Evolutionary conservation across 2,797 vertebrate genomes (phyloP).

Genomic region (Sciurus vulgaris): DNA sequence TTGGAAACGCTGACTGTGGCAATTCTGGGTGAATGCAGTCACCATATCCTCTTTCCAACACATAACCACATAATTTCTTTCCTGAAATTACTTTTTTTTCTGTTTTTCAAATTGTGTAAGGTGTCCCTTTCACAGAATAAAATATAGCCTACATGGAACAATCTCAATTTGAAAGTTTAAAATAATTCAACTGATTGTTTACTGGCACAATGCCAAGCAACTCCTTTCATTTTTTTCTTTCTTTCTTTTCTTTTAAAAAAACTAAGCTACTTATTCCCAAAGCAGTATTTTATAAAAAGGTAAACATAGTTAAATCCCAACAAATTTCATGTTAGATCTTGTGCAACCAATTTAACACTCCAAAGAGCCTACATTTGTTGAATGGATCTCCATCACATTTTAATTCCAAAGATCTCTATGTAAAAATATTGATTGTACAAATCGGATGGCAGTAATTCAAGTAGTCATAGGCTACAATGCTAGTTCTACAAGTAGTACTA

Average conservation of each 20-base stretch:
- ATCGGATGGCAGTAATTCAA: not conserved
- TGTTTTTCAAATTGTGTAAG: not conserved
- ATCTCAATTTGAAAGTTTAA: not conserved
- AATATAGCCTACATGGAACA: not conserved
- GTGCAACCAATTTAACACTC: not conserved
- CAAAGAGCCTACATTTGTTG: not conserved
- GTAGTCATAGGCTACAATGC: not conserved
- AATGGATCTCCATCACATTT: not conserved
- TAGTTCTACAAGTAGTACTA: not conserved
- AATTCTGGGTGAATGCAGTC: conserved; percentile 6
- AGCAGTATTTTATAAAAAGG: not conserved
- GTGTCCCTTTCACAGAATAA: not conserved
- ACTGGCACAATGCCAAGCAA: not conserved
- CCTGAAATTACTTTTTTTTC: not conserved
- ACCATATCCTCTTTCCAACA: not conserved
- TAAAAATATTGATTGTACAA: not conserved
- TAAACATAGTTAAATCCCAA: conserved; percentile 11
- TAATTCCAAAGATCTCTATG: not conserved
- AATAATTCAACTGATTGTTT: conserved; percentile 13
- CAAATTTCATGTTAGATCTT: not conserved
- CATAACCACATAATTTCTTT: not conserved
- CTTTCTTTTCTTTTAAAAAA: not conserved
- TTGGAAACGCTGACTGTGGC: not conserved
- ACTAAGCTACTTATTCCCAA: not conserved
- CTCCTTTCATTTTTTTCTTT: not conserved